Conservation (phyloP, 1,140 invertebrate species). For the Sesamia nonagrioides region DNA sequence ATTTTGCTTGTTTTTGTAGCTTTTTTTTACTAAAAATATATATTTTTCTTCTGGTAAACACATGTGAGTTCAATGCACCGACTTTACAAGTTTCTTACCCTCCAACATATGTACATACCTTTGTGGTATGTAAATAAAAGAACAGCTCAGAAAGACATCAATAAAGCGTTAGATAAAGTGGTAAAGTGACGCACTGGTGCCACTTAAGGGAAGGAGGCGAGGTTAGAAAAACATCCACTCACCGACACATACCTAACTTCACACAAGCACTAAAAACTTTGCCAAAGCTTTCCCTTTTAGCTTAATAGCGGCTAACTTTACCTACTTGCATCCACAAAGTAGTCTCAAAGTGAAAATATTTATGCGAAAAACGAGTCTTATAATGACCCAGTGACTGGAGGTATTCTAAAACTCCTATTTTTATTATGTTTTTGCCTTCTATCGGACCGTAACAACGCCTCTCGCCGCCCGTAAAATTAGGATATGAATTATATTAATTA, state of each 20-base stretch:
- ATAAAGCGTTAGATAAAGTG: constrained; percentile 1
- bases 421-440: constrained; percentile 46
- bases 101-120: neutral
- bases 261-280: constrained; percentile 39
- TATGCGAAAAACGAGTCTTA: constrained; percentile 49
- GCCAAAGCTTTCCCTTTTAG: constrained; percentile 52
- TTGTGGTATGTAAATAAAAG: neutral
- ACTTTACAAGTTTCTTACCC: neutral
- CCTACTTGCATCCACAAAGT: constrained; percentile 50
- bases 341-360: constrained; percentile 53
- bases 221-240: neutral
- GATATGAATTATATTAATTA: constrained; percentile 53
- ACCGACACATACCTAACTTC: constrained; percentile 22
- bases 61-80: constrained; percentile 4
- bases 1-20: neutral
- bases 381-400: constrained; percentile 44
- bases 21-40: constrained; percentile 19
- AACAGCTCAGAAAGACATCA: neutral
- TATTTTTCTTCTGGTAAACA: neutral
- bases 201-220: neutral
- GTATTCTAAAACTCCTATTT: constrained; percentile 47
- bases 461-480: constrained; percentile 47
- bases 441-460: constrained; percentile 28
- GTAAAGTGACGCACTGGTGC: neutral
- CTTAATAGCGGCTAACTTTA: constrained; percentile 28